Evolutionary conservation across 1,140 invertebrate species (phyloP), one percentile per base, ranked within the genome.

Genomic region (Drosophila aff.): DNA sequence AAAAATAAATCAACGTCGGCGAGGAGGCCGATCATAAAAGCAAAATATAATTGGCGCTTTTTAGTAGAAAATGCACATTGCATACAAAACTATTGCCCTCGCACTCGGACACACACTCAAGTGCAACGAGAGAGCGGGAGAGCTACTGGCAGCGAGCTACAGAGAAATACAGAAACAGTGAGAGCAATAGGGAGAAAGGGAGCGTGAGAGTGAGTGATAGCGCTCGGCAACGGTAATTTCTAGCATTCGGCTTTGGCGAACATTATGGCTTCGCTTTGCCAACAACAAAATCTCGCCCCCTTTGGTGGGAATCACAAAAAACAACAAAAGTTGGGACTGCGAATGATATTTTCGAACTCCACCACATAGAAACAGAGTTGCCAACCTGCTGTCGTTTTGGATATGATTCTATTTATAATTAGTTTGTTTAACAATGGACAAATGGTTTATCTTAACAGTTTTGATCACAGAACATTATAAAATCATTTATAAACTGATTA

Each of bases 301-400:
- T 66, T 76, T 66, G 65, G 65, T 64, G 79, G 62, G 57, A 40
- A 53, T 60, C 62, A 74, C 55, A 44, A 68, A 60, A 23, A 43
- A 43, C 38, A 58, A 69, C 69, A 68, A 57, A 31, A 64, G 44
- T 18, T 58, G 31, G 52, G 60, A 72, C 52, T 60, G 60, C 77
- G 60, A 85, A 71, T 82, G 83, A 82, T 87, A 80, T 87, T 87
- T 87, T 87, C 72, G 66, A 87, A 84, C 81, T 89, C 76, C 84
- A 71, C 69, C 69, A 79, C 73, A 83, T 78, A 68, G 50, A 81
- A 68, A 8, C 81, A 84, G 85, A 89, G 83, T 83, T 86, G 79
- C 38, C 82, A 79, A 49, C 75, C 16, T 5, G 16, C 10, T 23
- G 33, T 13, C 15, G 16, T 11, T 4, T 40, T 2, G 13, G 9